Base-by-base conservation (phyloP, 2,797 vertebrate genomes). In the Anisognathus igniventris region DNA sequence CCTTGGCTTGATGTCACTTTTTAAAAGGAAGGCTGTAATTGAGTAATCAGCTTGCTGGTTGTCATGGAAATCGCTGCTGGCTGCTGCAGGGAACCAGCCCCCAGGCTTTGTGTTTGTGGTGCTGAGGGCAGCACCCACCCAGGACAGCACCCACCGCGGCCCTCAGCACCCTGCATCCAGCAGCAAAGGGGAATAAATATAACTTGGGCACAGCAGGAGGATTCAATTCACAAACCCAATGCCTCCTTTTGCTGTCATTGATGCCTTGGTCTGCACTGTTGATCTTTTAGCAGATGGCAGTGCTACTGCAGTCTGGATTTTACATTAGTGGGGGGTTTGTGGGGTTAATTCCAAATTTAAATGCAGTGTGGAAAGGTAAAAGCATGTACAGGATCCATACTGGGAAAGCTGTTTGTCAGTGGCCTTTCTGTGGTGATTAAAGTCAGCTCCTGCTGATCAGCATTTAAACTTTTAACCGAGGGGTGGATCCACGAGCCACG, bases 1-100 rank as follows among this genome's bases (percentile, higher is more conserved):
- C 85, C 75, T 91, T 88, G 84, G 57, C 62, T 93, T 83, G 78
- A 67, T 95, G 87, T 90, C 88, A 86, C 76, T 90, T 93, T 87
- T 92, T 48, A 37, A 94, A 96, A 95, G 80, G 91, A 91, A 85
- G 12, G 62, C 62, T 86, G 92, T 85, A 96, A 95, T 89, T 95
- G 95, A 95, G 93, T 93, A 96, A 94, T 95, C 94, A 88, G 86
- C 80, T 93, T 94, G 85, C 90, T 92, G 84, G 95, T 96, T 96
- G 94, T 62, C 94, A 96, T 97, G 92, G 93, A 80, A 89, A 96
- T 95, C 4, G 39, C 90, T 94, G 86, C 86, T 28, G 82, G 85
- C 90, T 95, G 96, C 86, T 86, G 89, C 94, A 64, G 79, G 83
- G 88, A 93, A 10, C 25, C 78, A 35, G 86, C 86, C 88, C 85